Evolutionary conservation across 2,888 invertebrate species (phyloP), one percentile per base, ranked within the genome.

Genomic region (Mesorhabditis spiculigera): DNA sequence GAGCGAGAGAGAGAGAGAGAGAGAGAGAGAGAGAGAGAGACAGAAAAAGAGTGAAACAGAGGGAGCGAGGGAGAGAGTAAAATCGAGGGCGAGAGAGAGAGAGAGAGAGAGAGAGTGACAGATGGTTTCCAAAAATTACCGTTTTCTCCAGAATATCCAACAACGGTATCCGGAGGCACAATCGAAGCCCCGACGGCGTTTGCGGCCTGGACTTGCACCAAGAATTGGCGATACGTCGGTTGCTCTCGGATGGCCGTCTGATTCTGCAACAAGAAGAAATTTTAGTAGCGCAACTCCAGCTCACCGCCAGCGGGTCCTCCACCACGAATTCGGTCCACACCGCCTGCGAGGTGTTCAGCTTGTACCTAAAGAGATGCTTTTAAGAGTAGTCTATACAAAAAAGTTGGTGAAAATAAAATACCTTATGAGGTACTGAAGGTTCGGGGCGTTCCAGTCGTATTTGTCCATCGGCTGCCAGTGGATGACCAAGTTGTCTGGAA

Each of bases 391-490:
- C n/a, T 45, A 13, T 16, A 13, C 4, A 5, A 8, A 1, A 43
- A 13, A 44, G 43, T 5, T 28, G 13, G 4, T 44, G 4, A 4
- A 16, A 58, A 16, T 67, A 28, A 1, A 68, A 66, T 80, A 84
- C 58, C 78, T 76, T 45, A 86, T 77, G 45, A 82, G 72, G 88
- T 98, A 98, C 86, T 91, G 91, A 88, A 98, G 96, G 63, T 91
- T 91, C 0, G 93, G 93, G 0, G 92, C 97, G 88, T 97, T 95
- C 88, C 97, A 96, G 84, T 97, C 94, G 80, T 95, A 93, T 87
- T 93, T 91, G 0, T 94, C 92, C 95, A 98, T 95, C 76, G 92
- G 91, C 91, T 92, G 93, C 97, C 97, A 98, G 0, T 91, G 90
- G 84, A 98, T 94, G 71, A 95, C 92, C 86, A 98, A 90, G 87